Base-by-base conservation (phyloP, 2,797 vertebrate genomes). In the Myotis findleyi region DNA sequence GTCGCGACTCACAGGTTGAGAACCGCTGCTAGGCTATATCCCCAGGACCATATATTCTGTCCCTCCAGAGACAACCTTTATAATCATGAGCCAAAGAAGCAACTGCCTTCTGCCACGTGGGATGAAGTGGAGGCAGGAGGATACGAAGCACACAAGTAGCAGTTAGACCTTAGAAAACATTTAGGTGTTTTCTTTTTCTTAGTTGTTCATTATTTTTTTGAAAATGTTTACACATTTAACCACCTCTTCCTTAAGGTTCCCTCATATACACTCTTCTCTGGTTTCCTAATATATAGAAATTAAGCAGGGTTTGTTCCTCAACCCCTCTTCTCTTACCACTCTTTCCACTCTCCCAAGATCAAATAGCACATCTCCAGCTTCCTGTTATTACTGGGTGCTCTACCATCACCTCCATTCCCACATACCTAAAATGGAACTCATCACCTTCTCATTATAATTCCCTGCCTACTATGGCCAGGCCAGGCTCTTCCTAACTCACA, bases 401-500 rank as follows among this genome's bases (percentile, higher is more conserved):
- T 47, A 44, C 14, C 6, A 23, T n/a, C 53, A 6, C 33, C 11
- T 53, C 14, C 36, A 17, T 68, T 62, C 38, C n/a, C 64, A 80
- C 13, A 44, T 33, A 44, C 20, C 51, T 76, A 47, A 80, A 87
- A 62, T 4, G n/a, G n/a, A 91, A 91, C 44, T 69, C 51, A 20
- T 76, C 44, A 17, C n/a, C 84, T 87, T 75, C 64, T 53, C 38
- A 16, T 27, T 73, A 57, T 17, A 89, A 80, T 20, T 62, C 12
- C 47, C 33, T 72, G 36, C 9, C 21, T 27, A 57, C 18, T 83
- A 20, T 0, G 7, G 41, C 55, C 81, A 92, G 7, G 41, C 49
- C 81, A 92, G 55, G 30, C 12, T 81, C 18, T 89, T 77, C 89
- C 89, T 73, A 89, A 89, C n/a, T 49, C 30, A 79, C 38, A 77